Conservation (phyloP, 2,797 vertebrate genomes). For the Gadopsis bispinosus region DNA sequence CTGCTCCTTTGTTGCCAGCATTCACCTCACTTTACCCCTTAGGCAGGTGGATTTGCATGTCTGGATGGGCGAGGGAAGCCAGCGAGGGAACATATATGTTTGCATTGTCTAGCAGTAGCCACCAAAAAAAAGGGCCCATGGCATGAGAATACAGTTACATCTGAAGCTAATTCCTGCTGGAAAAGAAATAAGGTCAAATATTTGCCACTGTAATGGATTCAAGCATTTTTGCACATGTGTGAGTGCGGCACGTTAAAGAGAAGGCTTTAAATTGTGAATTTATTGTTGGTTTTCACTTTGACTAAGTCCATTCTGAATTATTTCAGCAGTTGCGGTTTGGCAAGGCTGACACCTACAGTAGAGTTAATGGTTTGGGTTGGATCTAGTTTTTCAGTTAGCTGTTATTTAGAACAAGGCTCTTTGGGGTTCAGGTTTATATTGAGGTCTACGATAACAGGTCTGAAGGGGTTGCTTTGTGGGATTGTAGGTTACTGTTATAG, state of each 20-base stretch:
- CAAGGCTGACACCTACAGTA: neutral
- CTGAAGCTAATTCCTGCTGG: constrained; percentile 38
- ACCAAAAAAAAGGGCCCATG: constrained; percentile 38
- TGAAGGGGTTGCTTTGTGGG: constrained; percentile 2
- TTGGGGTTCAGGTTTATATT: constrained; percentile 1
- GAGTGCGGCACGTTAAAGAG: neutral
- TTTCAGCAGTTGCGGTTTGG: constrained; percentile 2
- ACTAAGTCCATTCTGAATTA: constrained; percentile 22
- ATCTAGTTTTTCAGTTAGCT: constrained; percentile 11
- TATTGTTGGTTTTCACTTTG: constrained; percentile 32
- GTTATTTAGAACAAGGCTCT: neutral
- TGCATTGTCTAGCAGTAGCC: constrained; percentile 63
- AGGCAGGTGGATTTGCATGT: constrained; percentile 84
- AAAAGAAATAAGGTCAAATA: constrained; percentile 55
- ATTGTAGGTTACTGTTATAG: neutral
- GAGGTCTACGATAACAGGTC: neutral
- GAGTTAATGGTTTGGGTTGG: neutral
- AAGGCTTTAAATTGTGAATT: constrained; percentile 6
- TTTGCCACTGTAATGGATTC: constrained; percentile 53
- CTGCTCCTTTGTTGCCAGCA: constrained; percentile 81
- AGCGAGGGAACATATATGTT: constrained; percentile 64
- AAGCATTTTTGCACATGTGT: constrained; percentile 39
- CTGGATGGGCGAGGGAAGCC: constrained; percentile 53
- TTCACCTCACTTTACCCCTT: constrained; percentile 85
- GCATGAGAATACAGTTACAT: constrained; percentile 56